A percentile compares a stretch with the other conserved stretches of the same genome.
Conservation (phyloP, 2,113 vertebrate species). For the Menidia beryllina region DNA sequence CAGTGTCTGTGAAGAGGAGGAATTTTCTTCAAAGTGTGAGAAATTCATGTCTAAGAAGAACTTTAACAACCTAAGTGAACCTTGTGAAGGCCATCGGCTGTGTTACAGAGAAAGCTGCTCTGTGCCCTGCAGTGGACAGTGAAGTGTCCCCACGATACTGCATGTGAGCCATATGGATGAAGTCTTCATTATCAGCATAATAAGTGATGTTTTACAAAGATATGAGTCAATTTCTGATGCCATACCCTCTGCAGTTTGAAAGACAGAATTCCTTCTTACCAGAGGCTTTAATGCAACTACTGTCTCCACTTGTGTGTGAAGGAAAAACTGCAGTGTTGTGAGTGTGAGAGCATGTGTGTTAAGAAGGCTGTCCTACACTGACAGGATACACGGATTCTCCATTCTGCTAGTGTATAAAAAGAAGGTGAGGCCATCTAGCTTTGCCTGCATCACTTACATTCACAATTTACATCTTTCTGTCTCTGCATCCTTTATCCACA, state of each 20-base stretch:
- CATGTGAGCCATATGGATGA: too few relatives aligned
- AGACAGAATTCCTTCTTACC: neutral
- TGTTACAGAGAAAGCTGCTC: neutral
- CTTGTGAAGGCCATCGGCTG: neutral
- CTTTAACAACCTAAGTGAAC: neutral
- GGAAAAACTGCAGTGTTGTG: slow-evolving; percentile 17
- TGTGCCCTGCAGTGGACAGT: neutral
- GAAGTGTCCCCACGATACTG: neutral
- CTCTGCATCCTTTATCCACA: neutral
- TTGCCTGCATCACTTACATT: slow-evolving; percentile 45
- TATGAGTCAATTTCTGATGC: neutral
- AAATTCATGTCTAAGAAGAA: slow-evolving; percentile 5
- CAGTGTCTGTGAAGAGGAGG: slow-evolving; percentile 15
- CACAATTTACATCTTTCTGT: slow-evolving; percentile 6
- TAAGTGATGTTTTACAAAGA: neutral
- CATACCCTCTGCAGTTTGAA: neutral
- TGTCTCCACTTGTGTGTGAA: slow-evolving; percentile 16
- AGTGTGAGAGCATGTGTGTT: slow-evolving; percentile 10
- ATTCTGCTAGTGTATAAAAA: slow-evolving; percentile 65
- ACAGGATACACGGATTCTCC: slow-evolving; percentile 74
- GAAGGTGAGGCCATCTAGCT: slow-evolving; percentile 42
- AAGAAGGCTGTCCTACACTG: slow-evolving; percentile 40
- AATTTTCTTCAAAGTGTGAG: slow-evolving; percentile 21
- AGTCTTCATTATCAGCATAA: neutral
- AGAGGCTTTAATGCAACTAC: slow-evolving; percentile 5